Conservation (phyloP, 37 sponge, comb jelly and placozoan genomes). For the Hexactinellida sp. region DNA sequence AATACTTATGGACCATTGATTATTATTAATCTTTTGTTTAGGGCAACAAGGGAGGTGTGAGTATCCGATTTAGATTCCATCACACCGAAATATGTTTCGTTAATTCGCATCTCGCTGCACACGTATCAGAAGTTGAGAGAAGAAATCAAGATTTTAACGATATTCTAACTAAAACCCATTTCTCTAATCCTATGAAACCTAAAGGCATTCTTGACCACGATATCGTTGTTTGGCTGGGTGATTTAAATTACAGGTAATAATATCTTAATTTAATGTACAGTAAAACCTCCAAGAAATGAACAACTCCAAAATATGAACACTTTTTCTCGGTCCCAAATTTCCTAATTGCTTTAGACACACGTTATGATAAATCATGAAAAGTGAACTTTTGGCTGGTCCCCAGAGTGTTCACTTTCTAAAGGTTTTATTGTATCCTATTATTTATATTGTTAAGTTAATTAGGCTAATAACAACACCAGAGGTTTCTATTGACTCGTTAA, state of each 20-base stretch:
- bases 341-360: no score
- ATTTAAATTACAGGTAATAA: slow-evolving; percentile 42
- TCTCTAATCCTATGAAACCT: not conserved
- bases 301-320: no score
- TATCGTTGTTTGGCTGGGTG: slow-evolving; percentile 51
- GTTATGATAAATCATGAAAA: no score
- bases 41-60: slow-evolving; percentile 65
- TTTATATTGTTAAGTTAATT: not conserved
- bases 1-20: no score
- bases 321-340: no score
- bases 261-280: not conserved
- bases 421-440: not conserved
- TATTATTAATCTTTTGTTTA: slow-evolving; percentile 8
- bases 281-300: no score
- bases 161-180: slow-evolving; percentile 30
- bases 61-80: slow-evolving; percentile 36
- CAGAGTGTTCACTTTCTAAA: no score
- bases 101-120: slow-evolving; percentile 58
- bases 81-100: slow-evolving; percentile 43
- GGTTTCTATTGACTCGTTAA: not conserved
- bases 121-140: slow-evolving; percentile 34
- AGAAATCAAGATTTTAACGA: slow-evolving; percentile 39
- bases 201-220: slow-evolving; percentile 32
- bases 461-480: not conserved
- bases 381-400: no score